Evolutionary conservation across 1,140 invertebrate species (phyloP).

Genomic region (Batillaria attramentaria): DNA sequence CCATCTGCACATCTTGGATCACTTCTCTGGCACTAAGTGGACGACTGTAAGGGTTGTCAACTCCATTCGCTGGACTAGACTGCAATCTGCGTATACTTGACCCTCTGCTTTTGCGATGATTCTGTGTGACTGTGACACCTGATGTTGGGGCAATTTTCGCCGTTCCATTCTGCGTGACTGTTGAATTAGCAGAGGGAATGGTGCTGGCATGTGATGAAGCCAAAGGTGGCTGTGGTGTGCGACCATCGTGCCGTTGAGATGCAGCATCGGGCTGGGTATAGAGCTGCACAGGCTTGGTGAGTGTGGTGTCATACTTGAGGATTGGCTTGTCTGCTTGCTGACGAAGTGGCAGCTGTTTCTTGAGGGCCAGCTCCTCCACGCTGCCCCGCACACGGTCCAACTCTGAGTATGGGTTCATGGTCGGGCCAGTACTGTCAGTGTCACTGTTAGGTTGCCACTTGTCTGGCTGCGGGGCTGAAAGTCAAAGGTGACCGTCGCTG

Average conservation of each 20-base stretch:
- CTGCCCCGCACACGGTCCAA: slow-evolving; percentile 52
- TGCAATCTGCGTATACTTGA: too few relatives aligned
- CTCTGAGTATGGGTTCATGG: slow-evolving; percentile 14
- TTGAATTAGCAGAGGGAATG: background rate
- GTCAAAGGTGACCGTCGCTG: too few relatives aligned
- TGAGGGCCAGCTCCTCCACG: slow-evolving; percentile 59
- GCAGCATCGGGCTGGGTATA: slow-evolving; percentile 51
- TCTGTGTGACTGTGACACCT: too few relatives aligned
- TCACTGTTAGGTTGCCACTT: too few relatives aligned
- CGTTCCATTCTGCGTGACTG: background rate
- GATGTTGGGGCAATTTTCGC: too few relatives aligned
- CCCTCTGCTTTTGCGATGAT: background rate
- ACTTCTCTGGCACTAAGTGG: slow-evolving; percentile 68
- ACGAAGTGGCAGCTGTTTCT: slow-evolving; percentile 65
- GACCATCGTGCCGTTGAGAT: slow-evolving; percentile 26
- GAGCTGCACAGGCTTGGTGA: slow-evolving; percentile 53
- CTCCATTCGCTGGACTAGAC: slow-evolving; percentile 1
- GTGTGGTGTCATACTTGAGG: slow-evolving; percentile 61
- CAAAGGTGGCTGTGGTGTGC: background rate
- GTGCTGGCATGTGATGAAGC: background rate
- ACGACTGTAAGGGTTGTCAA: slow-evolving; percentile 57
- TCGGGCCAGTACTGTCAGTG: too few relatives aligned
- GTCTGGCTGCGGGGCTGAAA: too few relatives aligned
- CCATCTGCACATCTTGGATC: slow-evolving; percentile 46
- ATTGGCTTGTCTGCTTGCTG: slow-evolving; percentile 63